These are phyloP conservation scores for Schlechtendalia chinensis DNA, from an alignment of 1,140 invertebrate genomes.

Conservation along the genomic window DNA sequence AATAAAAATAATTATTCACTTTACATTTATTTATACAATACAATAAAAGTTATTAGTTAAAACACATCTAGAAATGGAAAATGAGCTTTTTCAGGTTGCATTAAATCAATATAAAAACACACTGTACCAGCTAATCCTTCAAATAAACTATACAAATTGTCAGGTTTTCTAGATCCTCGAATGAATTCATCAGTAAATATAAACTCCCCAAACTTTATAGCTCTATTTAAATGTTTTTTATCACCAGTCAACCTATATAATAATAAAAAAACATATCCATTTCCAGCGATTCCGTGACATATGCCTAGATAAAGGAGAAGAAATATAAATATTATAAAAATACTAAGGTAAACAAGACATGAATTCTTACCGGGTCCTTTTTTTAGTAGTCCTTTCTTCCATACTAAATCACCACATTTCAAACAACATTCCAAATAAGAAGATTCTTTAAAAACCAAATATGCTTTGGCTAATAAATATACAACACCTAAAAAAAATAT, in stretches of 20 bases:
- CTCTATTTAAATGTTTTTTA: slow-evolving; percentile 70
- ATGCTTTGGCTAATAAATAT: slow-evolving; percentile 80
- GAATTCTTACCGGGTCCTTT: slow-evolving; percentile 67
- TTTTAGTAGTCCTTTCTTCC: slow-evolving; percentile 74
- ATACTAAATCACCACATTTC: slow-evolving; percentile 71
- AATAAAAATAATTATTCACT: too few species aligned
- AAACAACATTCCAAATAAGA: slow-evolving; percentile 71
- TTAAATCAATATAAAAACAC: slow-evolving; percentile 76
- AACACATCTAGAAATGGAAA: slow-evolving; percentile 78
- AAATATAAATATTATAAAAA: neutral
- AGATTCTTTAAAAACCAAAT: slow-evolving; percentile 69
- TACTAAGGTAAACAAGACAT: neutral
- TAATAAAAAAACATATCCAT: slow-evolving; percentile 79
- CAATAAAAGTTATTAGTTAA: slow-evolving; percentile 16
- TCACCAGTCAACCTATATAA: slow-evolving; percentile 75
- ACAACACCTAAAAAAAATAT: slow-evolving; percentile 62
- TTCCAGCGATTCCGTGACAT: slow-evolving; percentile 84
- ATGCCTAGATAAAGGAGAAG: slow-evolving; percentile 59
- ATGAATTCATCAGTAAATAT: slow-evolving; percentile 68
- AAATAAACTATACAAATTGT: slow-evolving; percentile 78
- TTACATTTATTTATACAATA: neutral
- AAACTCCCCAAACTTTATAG: slow-evolving; percentile 75
- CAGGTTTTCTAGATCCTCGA: slow-evolving; percentile 70
- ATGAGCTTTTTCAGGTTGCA: slow-evolving; percentile 69
- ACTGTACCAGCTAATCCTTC: slow-evolving; percentile 83